A percentile compares a stretch with the other conserved stretches of the same genome.
phyloP scores from a whole-genome alignment of 2,888 invertebrate species.

The Mechanitis messenoides region DNA sequence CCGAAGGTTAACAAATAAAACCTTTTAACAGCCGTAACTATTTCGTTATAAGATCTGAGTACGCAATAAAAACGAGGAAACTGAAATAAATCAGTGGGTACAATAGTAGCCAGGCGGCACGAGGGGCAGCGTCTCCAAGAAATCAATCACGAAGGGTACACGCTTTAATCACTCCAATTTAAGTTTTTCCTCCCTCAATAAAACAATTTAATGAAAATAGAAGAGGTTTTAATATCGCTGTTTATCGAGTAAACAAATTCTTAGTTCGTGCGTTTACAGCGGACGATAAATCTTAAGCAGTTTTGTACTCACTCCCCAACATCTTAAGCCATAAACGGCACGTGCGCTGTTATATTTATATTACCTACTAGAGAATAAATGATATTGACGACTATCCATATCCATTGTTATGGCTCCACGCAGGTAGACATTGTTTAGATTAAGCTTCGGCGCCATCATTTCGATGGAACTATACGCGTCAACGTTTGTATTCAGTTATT shows the following conservation, averaged over 20 bases:
- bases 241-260: conserved; percentile 58
- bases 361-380: conserved; percentile 58
- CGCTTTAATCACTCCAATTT: conserved; percentile 65
- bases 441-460: conserved; percentile 37
- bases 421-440: conserved; percentile 42
- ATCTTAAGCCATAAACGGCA: conserved; percentile 64
- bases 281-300: conserved; percentile 59
- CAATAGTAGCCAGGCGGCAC: conserved; percentile 46
- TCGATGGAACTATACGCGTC: conserved; percentile 44
- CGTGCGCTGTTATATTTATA: conserved; percentile 61
- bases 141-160: conserved; percentile 61
- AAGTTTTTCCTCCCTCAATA: conserved; percentile 64
- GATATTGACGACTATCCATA: conserved; percentile 45
- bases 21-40: conserved; percentile 76
- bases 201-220: conserved; percentile 65
- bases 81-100: conserved; percentile 69
- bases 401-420: conserved; percentile 42
- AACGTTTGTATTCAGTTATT: conserved; percentile 64
- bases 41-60: conserved; percentile 75
- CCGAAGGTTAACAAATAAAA: conserved; percentile 77
- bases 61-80: conserved; percentile 73
- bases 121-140: conserved; percentile 42
- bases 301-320: conserved; percentile 56
- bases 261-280: conserved; percentile 56
- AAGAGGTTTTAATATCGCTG: conserved; percentile 62